Base-by-base conservation (phyloP, 1,140 invertebrate species). In the Leptinotarsa texana region DNA sequence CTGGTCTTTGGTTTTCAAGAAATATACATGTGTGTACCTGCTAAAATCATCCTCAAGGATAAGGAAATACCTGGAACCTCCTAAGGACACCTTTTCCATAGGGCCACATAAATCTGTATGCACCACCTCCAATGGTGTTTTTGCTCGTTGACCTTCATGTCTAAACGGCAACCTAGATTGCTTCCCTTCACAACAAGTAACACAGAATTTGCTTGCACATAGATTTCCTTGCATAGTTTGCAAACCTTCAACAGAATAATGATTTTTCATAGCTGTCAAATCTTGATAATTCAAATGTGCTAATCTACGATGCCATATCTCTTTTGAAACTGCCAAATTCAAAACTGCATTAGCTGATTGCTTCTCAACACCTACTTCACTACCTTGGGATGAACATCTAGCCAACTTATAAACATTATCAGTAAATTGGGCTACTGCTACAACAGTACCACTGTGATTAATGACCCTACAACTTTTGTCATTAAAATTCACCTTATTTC, bases 131-230 rank as follows among this genome's bases (percentile, higher is more conserved):
- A 84, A 77, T 21, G 79, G 18, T 62, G 71, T 27, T 13, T 68
- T 77, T n/a, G 78, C 74, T 75, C 78, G 74, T 21, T 63, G 63
- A 24, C 78, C 78, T 74, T 63, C 47, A 48, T 77, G 5, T 47
- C 18, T 68, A 65, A 84, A 84, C 2, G 82, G 79, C 63, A 81
- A 72, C 66, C 81, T 70, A 11, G 76, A 47, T 65, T 82, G 80
- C 67, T 84, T 85, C 21, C 79, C 82, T 74, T 85, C 76, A 69
- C 76, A 80, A 73, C 84, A 85, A 11, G 78, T 65, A 63, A 71
- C 66, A 73, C 83, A 84, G 21, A 33, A 33, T 74, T 77, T 24
- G 63, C 13, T 22, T 70, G 21, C 65, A 42, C 61, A 76, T n/a
- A 47, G 61, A 6, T 73, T 22, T 51, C 77, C 6, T 63, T 63